phyloP scores from a whole-genome alignment of 1,140 invertebrate species.

The Armadillidium nasatum region DNA sequence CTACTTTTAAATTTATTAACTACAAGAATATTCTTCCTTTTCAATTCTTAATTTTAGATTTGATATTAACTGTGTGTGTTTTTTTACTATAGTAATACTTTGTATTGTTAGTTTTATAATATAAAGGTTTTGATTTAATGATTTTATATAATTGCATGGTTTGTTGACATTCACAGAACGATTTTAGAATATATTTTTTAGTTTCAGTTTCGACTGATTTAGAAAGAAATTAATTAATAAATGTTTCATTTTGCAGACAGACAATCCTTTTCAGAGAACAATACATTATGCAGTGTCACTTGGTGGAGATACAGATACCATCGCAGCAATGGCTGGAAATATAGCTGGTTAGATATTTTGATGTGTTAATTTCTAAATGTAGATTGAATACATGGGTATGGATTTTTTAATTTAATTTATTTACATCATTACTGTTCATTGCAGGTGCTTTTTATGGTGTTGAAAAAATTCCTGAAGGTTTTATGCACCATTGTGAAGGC shows the following conservation, averaged over 20 bases:
- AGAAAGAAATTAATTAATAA: neutral
- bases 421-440: neutral
- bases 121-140: no score
- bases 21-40: no score
- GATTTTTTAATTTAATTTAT: neutral
- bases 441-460: neutral
- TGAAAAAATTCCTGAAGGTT: neutral
- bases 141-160: no score
- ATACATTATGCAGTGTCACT: constrained; percentile 65
- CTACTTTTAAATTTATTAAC: no score
- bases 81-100: no score
- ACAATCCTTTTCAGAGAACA: constrained; percentile 61
- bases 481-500: neutral
- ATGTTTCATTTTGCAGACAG: constrained; percentile 47
- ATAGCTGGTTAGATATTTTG: constrained; percentile 56
- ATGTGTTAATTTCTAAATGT: neutral
- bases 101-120: no score
- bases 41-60: no score
- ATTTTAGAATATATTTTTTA: no score
- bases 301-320: constrained; percentile 75
- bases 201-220: no score
- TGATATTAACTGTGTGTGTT: no score
- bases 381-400: neutral
- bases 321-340: constrained; percentile 71
- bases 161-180: no score